These are phyloP conservation scores for Carcinoscorpius rotundicauda DNA, from an alignment of 1,140 invertebrate species.

Conservation along the genomic window DNA sequence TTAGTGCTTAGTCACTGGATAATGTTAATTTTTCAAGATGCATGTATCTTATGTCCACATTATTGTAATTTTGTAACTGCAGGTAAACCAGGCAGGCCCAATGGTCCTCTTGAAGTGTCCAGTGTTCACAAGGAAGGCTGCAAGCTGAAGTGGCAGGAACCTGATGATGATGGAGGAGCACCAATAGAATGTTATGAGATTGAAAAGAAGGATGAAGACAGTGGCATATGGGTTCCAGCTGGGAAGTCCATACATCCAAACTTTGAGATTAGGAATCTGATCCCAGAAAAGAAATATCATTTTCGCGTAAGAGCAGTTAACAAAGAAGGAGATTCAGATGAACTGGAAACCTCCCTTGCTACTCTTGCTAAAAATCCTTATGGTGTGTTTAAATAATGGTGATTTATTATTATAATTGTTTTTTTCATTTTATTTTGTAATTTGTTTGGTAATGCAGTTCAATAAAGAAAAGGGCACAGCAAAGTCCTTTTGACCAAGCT, in stretches of 20 bases:
- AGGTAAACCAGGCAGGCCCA: constrained; percentile 66
- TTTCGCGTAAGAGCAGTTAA: constrained; percentile 97
- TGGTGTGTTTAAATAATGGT: constrained; percentile 26
- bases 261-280: constrained; percentile 69
- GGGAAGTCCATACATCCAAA: constrained; percentile 63
- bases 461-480: no score
- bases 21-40: no score
- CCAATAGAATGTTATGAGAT: constrained; percentile 94
- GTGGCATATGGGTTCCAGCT: constrained; percentile 83
- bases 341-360: constrained; percentile 75
- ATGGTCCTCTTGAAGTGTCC: constrained; percentile 78
- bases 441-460: no score
- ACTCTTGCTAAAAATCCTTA: constrained; percentile 86
- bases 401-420: constrained; percentile 1
- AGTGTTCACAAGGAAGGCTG: constrained; percentile 90
- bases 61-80: neutral
- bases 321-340: constrained; percentile 93
- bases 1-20: no score
- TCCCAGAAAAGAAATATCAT: constrained; percentile 94
- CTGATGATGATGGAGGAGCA: constrained; percentile 75
- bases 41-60: no score
- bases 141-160: constrained; percentile 85
- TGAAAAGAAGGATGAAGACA: constrained; percentile 85
- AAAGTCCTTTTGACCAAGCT: no score
- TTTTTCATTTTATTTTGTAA: constrained; percentile 28